phyloP scores from a whole-genome alignment of 2,797 vertebrate genomes.

The Poeciliopsis paucimaculata region DNA sequence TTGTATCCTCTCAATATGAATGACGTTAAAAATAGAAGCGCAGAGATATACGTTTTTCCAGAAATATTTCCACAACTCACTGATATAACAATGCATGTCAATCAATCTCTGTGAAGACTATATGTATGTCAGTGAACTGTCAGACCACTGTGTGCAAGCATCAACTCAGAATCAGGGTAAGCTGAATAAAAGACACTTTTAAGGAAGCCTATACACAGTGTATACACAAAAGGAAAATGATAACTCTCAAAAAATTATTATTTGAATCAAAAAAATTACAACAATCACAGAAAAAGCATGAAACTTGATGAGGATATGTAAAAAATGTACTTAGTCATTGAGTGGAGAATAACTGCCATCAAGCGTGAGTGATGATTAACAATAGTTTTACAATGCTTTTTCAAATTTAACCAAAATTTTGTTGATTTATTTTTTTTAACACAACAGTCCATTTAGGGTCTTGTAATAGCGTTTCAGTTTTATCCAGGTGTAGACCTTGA shows the following conservation, averaged over 20 bases:
- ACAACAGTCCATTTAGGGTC: neutral
- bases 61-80: constrained; percentile 42
- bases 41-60: constrained; percentile 31
- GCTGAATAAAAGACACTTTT: neutral
- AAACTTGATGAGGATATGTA: neutral
- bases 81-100: constrained; percentile 47
- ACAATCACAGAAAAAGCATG: neutral
- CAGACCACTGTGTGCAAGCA: constrained; percentile 37
- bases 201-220: neutral
- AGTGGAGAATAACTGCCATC: neutral
- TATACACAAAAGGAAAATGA: neutral
- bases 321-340: no score
- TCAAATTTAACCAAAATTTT: neutral
- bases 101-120: constrained; percentile 20
- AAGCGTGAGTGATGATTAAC: neutral
- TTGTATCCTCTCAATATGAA: constrained; percentile 44
- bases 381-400: neutral
- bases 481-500: neutral
- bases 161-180: constrained; percentile 15
- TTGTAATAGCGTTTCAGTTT: neutral
- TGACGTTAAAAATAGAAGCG: constrained; percentile 60
- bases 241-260: neutral
- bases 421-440: neutral
- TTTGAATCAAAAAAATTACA: neutral
- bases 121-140: constrained; percentile 28